Conservation (phyloP, 2,888 invertebrate species). For the Muschampia plurimacula region DNA sequence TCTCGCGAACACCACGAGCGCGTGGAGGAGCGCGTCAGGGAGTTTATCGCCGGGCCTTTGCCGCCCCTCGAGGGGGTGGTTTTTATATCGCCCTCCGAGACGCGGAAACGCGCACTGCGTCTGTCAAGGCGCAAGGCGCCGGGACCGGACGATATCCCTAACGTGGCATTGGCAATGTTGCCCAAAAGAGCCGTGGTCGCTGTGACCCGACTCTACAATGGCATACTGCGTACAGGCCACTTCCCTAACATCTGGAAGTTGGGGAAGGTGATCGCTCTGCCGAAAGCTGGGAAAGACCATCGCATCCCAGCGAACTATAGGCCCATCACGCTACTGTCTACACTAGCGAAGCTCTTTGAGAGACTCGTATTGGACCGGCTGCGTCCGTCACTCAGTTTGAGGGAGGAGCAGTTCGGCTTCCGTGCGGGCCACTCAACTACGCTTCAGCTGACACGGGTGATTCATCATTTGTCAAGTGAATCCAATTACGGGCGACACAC, state of each 20-base stretch:
- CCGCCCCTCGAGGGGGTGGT: background rate
- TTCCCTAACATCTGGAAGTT: slow-evolving; percentile 23
- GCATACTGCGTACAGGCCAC: slow-evolving; percentile 1
- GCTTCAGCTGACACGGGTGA: slow-evolving; percentile 6
- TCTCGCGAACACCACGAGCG: slow-evolving; percentile 1
- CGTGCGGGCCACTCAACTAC: slow-evolving; percentile 8
- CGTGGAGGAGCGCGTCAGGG: background rate
- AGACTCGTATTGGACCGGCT: background rate
- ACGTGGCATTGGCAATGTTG: slow-evolving; percentile 5
- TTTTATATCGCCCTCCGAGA: background rate
- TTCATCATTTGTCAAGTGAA: slow-evolving; percentile 1
- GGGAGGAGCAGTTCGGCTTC: slow-evolving; percentile 20
- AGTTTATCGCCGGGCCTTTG: background rate
- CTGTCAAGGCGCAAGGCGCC: slow-evolving; percentile 13
- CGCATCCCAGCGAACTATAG: slow-evolving; percentile 42
- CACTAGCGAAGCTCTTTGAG: slow-evolving; percentile 44
- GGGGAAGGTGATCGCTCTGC: slow-evolving; percentile 42
- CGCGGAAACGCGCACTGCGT: background rate
- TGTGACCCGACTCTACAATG: background rate
- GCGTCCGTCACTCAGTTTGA: background rate
- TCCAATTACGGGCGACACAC: background rate
- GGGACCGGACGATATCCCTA: background rate
- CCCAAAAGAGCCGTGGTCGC: background rate
- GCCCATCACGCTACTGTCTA: slow-evolving; percentile 40
- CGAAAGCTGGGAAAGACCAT: slow-evolving; percentile 44